A percentile compares a stretch with the other conserved stretches of the same genome.
Evolutionary conservation across 2,797 vertebrate species (phyloP).

Genomic region (Squalus acanthias): DNA sequence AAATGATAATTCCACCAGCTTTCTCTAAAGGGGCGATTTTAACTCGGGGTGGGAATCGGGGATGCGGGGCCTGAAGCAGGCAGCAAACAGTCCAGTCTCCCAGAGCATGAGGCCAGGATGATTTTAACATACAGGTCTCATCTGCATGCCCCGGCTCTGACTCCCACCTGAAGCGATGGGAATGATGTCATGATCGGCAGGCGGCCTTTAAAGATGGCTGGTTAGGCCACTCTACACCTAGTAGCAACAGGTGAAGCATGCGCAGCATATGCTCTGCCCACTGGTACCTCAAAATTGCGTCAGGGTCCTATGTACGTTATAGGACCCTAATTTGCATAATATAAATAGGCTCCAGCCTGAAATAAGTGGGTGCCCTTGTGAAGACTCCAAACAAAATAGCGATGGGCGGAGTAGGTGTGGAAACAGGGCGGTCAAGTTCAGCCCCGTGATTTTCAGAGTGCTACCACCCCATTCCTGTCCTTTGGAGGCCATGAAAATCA

Average conservation of each 20-base stretch:
- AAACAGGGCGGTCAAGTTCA: background rate
- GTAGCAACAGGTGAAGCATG: background rate
- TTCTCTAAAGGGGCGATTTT: background rate
- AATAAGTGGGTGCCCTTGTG: background rate
- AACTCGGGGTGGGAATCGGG: background rate
- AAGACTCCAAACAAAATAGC: background rate
- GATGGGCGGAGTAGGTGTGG: background rate
- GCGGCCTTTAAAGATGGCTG: too few relatives aligned
- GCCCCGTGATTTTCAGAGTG: background rate
- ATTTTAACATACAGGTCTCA: background rate
- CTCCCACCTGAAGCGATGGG: background rate
- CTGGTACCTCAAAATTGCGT: background rate
- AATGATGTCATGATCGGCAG: background rate
- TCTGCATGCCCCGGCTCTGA: background rate
- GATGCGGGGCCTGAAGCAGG: background rate
- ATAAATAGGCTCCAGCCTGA: background rate
- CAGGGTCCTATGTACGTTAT: background rate
- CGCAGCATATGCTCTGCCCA: background rate
- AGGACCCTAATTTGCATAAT: background rate
- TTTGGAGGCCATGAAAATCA: background rate
- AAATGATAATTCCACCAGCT: background rate
- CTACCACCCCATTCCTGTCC: background rate
- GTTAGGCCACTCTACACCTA: background rate
- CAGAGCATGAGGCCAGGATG: background rate
- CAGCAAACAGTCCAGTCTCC: background rate